Evolutionary conservation across 2,797 vertebrate genomes (phyloP).

Genomic region (Mus spretus): DNA sequence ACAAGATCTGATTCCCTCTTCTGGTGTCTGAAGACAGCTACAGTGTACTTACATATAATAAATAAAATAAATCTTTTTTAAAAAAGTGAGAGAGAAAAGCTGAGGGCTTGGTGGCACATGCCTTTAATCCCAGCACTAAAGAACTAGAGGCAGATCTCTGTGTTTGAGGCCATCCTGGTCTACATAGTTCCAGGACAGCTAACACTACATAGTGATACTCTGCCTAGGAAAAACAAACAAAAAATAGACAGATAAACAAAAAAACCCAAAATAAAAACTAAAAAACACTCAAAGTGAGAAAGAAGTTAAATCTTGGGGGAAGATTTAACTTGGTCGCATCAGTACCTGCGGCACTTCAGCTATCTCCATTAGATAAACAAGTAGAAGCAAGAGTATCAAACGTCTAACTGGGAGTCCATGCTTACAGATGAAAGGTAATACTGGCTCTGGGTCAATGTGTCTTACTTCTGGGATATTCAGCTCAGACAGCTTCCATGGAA

Average conservation of each 20-base stretch:
- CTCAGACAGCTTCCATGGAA: background rate
- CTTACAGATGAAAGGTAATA: background rate
- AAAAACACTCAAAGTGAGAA: background rate
- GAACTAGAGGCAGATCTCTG: background rate
- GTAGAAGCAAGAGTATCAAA: background rate
- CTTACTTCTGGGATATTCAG: background rate
- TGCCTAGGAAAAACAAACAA: background rate
- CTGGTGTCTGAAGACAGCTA: too few species aligned
- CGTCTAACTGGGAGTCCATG: background rate
- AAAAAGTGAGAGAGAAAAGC: slow-evolving; percentile 21
- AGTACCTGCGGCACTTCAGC: background rate
- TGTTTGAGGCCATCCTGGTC: background rate
- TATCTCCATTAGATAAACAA: slow-evolving; percentile 8
- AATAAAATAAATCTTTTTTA: too few species aligned
- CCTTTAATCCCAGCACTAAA: background rate
- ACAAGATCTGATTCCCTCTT: too few species aligned
- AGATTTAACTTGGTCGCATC: background rate
- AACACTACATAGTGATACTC: background rate
- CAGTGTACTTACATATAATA: too few species aligned
- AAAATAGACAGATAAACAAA: background rate
- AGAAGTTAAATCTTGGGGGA: background rate
- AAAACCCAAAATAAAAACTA: background rate
- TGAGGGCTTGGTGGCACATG: too few species aligned
- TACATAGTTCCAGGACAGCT: background rate
- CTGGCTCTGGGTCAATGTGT: too few species aligned